phyloP scores from a whole-genome alignment of 2,888 invertebrate species.

The Sphaerophoria taeniata region DNA sequence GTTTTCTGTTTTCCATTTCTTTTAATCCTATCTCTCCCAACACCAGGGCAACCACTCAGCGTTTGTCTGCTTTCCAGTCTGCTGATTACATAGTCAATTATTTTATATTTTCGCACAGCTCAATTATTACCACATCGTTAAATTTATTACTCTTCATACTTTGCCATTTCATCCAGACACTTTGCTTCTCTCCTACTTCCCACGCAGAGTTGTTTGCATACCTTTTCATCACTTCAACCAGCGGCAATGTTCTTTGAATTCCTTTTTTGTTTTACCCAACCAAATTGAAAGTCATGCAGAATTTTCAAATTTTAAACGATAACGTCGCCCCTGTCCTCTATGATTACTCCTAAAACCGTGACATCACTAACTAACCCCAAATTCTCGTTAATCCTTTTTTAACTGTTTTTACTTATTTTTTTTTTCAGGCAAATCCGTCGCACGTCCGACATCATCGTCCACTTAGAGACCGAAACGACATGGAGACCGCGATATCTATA shows the following conservation, averaged over 20 bases:
- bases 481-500: constrained; percentile 84
- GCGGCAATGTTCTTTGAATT: neutral
- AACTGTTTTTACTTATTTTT: neutral
- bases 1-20: neutral
- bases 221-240: neutral
- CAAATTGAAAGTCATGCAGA: neutral
- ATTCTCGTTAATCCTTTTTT: constrained; percentile 41
- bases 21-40: no score
- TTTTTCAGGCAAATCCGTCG: constrained; percentile 79
- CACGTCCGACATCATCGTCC: constrained; percentile 81
- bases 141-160: neutral
- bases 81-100: neutral
- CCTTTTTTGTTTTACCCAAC: neutral
- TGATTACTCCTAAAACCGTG: constrained; percentile 12
- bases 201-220: no score
- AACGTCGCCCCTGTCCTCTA: neutral
- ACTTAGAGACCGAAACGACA: constrained; percentile 80
- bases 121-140: neutral
- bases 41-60: neutral
- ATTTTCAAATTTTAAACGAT: no score
- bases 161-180: no score
- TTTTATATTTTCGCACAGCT: neutral
- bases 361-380: constrained; percentile 5
- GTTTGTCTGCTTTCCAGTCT: constrained; percentile 15
- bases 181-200: neutral